A percentile compares a stretch with the other conserved stretches of the same genome.
Conservation (phyloP, 2,888 invertebrate genomes). For the Acheta domesticus region DNA sequence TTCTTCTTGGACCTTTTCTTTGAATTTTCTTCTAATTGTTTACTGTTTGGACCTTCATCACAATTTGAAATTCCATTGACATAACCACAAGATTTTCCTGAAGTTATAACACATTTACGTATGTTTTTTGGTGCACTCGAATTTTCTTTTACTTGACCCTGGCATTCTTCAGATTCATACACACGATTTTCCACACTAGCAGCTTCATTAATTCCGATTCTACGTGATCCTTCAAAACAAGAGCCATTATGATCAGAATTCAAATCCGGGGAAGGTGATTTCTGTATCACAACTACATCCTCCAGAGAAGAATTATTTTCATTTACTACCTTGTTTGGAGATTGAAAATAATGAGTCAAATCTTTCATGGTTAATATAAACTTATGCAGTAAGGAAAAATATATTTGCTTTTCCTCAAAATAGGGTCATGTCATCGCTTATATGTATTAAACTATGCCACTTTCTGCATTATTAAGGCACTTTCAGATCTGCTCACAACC, state of each 20-base stretch:
- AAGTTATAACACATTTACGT: too few species aligned
- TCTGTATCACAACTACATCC: background rate
- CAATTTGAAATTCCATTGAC: too few species aligned
- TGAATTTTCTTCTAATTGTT: background rate
- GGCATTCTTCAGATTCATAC: too few species aligned
- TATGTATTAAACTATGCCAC: too few species aligned
- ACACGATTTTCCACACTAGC: too few species aligned
- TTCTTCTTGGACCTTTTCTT: background rate
- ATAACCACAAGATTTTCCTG: too few species aligned
- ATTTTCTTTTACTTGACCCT: too few species aligned
- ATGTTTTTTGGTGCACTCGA: too few species aligned
- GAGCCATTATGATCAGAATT: background rate
- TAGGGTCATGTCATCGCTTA: background rate
- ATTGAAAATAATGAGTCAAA: slow-evolving; percentile 32
- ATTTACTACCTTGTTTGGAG: slow-evolving; percentile 3
- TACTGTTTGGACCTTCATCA: background rate
- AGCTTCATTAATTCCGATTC: too few species aligned
- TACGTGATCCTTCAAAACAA: background rate
- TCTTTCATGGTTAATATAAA: slow-evolving; percentile 27
- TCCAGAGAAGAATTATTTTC: background rate
- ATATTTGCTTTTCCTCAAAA: background rate
- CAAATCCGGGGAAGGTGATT: background rate
- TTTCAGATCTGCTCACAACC: too few species aligned
- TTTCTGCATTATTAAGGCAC: too few species aligned
- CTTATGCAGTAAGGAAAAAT: background rate